phyloP scores from a whole-genome alignment of 2,888 invertebrate genomes.

The Corbicula japonica region DNA sequence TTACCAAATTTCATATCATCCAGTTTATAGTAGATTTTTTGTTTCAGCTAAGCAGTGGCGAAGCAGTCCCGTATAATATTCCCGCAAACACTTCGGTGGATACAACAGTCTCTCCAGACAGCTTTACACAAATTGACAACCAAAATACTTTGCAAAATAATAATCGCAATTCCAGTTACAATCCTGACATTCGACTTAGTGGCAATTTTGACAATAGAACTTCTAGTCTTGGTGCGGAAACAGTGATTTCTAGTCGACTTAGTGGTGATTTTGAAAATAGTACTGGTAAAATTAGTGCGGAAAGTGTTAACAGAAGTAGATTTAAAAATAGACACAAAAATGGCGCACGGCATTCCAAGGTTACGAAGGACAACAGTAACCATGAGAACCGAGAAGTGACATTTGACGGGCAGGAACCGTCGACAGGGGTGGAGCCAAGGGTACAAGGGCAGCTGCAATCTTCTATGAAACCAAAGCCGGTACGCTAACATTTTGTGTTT shows the following conservation, averaged over 20 bases:
- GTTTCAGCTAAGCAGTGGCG: conserved; percentile 59
- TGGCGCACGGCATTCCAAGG: too few species aligned
- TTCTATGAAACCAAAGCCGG: conserved; percentile 62
- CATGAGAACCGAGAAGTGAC: conserved; percentile 47
- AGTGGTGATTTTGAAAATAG: conserved; percentile 13
- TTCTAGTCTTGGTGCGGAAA: conserved; percentile 8
- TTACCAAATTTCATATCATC: too few species aligned
- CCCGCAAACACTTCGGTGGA: conserved; percentile 28
- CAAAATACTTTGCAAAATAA: background rate
- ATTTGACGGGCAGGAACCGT: too few species aligned
- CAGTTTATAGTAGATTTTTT: background rate
- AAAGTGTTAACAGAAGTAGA: too few species aligned
- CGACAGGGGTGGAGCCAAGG: too few species aligned
- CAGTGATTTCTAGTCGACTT: conserved; percentile 21
- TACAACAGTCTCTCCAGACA: conserved; percentile 11
- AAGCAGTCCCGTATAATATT: conserved; percentile 45
- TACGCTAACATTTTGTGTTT: conserved; percentile 28
- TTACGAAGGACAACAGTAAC: background rate
- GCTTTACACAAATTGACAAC: too few species aligned
- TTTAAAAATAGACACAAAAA: too few species aligned
- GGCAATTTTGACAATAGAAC: conserved; percentile 5
- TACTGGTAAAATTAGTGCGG: background rate
- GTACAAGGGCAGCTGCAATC: conserved; percentile 40
- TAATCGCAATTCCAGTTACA: background rate
- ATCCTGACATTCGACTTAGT: conserved; percentile 2